phyloP scores from a whole-genome alignment of 2,797 vertebrate genomes.

The Rhinatrema bivittatum region DNA sequence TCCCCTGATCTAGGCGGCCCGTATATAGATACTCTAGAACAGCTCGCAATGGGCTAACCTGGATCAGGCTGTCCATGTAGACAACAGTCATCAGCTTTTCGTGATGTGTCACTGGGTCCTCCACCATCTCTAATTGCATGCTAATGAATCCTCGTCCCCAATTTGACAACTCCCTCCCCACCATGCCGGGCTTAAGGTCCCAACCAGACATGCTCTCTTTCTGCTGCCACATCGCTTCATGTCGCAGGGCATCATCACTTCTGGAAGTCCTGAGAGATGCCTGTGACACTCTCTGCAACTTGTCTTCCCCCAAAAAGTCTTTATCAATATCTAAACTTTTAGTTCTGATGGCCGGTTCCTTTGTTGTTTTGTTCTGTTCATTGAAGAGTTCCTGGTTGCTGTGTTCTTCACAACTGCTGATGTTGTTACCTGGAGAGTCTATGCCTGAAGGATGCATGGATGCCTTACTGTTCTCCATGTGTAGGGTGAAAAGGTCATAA shows the following conservation, averaged over 20 bases:
- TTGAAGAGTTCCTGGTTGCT: conserved; percentile 4
- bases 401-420: conserved; percentile 56
- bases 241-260: conserved; percentile 63
- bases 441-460: conserved; percentile 18
- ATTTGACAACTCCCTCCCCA: conserved; percentile 53
- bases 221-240: conserved; percentile 33
- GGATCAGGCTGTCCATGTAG: conserved; percentile 69
- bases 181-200: neutral
- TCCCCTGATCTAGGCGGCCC: conserved; percentile 66
- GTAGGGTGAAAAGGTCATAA: conserved; percentile 77
- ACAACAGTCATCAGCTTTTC: conserved; percentile 72
- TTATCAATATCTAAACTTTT: conserved; percentile 71
- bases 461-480: conserved; percentile 30
- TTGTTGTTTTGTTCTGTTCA: conserved; percentile 45
- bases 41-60: conserved; percentile 63
- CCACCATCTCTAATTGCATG: conserved; percentile 62
- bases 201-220: conserved; percentile 33
- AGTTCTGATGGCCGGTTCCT: conserved; percentile 67
- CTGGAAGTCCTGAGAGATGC: conserved; percentile 63
- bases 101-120: conserved; percentile 65
- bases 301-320: conserved; percentile 41
- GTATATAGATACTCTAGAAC: conserved; percentile 85
- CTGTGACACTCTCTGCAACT: conserved; percentile 36
- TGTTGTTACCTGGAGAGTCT: neutral
- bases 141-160: conserved; percentile 80